Percentiles rank a stretch among this genome's conserved stretches.
Evolutionary conservation across 30 jellyfish, hydroid and myxozoan species (phyloP).

Genomic region (Hydra vulgaris): DNA sequence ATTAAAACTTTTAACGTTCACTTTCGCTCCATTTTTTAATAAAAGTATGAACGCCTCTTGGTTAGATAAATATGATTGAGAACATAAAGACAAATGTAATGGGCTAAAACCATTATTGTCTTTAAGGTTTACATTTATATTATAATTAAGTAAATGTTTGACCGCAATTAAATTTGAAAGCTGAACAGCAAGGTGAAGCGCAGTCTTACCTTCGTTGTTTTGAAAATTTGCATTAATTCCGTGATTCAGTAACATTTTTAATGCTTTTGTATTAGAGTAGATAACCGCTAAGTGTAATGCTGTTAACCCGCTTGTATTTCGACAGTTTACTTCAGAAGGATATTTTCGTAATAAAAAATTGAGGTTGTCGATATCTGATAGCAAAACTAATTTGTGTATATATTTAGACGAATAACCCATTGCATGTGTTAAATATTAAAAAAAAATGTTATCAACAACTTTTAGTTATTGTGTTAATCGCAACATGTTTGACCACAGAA

Average conservation of each 20-base stretch:
- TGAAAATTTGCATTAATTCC: constrained; percentile 1
- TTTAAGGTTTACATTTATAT: neutral
- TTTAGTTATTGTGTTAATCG: too few relatives aligned
- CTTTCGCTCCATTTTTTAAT: neutral
- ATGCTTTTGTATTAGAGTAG: neutral
- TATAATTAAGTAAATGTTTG: neutral
- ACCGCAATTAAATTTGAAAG: neutral
- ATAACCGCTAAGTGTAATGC: neutral
- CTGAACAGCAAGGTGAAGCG: neutral
- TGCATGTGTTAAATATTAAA: too few relatives aligned
- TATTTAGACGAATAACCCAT: too few relatives aligned
- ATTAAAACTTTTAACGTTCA: neutral
- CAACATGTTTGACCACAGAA: too few relatives aligned
- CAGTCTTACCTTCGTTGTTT: neutral
- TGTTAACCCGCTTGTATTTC: too few relatives aligned
- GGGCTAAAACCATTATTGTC: neutral
- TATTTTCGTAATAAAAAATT: too few relatives aligned
- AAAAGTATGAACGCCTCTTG: neutral
- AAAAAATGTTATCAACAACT: too few relatives aligned
- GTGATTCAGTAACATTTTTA: neutral
- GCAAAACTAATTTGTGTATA: too few relatives aligned
- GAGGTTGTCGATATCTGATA: too few relatives aligned
- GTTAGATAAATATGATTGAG: neutral
- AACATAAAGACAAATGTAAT: neutral
- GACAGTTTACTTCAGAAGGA: too few relatives aligned